These are phyloP conservation scores for Drosophila subpulchrella DNA, from an alignment of 1,140 invertebrate genomes.

Conservation along the genomic window DNA sequence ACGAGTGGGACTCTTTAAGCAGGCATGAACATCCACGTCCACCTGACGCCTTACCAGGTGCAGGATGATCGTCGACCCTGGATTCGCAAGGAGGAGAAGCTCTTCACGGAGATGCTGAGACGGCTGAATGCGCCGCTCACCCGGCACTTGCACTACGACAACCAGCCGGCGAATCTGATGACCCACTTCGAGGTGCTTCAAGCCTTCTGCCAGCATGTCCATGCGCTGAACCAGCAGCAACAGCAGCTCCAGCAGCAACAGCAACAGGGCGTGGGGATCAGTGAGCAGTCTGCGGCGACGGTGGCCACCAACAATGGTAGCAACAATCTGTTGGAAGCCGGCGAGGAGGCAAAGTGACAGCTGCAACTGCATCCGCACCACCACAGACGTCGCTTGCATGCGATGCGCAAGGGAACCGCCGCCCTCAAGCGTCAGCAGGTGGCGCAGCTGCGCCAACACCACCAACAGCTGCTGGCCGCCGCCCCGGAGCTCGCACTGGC, in stretches of 20 bases:
- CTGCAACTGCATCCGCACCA: constrained; percentile 77
- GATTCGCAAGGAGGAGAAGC: constrained; percentile 92
- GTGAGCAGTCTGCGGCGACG: constrained; percentile 18
- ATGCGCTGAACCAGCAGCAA: constrained; percentile 74
- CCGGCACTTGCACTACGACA: constrained; percentile 88
- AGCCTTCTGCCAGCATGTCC: constrained; percentile 85
- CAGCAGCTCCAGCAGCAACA: constrained; percentile 53
- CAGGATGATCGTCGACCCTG: constrained; percentile 90
- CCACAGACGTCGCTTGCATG: constrained; percentile 77
- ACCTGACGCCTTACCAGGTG: constrained; percentile 94
- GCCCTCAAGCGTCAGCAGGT: constrained; percentile 67
- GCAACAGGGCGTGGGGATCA: constrained; percentile 45
- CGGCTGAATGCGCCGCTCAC: constrained; percentile 87
- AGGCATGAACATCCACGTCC: constrained; percentile 88
- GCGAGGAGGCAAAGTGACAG: constrained; percentile 83
- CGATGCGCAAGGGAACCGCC: constrained; percentile 71
- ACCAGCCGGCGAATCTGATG: constrained; percentile 87
- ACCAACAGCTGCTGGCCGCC: constrained; percentile 59
- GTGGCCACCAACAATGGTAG: constrained; percentile 44
- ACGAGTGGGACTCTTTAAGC: constrained; percentile 17
- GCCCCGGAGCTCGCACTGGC: constrained; percentile 41
- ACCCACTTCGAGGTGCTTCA: constrained; percentile 90
- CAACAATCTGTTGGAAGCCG: constrained; percentile 61
- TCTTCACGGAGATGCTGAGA: constrained; percentile 89
- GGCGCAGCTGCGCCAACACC: constrained; percentile 67